Evolutionary conservation across 2,888 invertebrate genomes (phyloP).

Genomic region (Lasioglossum calceatum): DNA sequence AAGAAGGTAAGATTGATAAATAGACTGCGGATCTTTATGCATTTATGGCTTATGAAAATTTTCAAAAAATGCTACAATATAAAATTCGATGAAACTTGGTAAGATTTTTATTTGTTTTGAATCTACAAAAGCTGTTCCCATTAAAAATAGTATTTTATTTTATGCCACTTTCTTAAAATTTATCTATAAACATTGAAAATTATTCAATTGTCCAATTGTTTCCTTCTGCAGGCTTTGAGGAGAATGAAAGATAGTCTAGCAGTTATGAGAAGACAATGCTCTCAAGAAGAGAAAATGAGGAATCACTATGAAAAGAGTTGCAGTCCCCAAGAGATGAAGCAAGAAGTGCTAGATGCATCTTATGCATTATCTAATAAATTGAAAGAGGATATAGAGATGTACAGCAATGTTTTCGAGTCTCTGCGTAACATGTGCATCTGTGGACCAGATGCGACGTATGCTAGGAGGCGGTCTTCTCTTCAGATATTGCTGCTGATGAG

Average conservation of each 20-base stretch:
- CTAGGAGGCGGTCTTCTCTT: constrained; percentile 87
- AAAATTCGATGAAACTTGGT: no score
- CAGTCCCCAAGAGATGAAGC: constrained; percentile 37
- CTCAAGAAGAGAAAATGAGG: constrained; percentile 57
- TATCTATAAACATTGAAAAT: no score
- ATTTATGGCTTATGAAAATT: no score
- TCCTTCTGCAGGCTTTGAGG: constrained; percentile 80
- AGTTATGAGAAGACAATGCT: constrained; percentile 71
- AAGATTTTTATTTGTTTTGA: no score
- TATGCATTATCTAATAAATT: constrained; percentile 6
- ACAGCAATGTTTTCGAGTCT: constrained; percentile 85
- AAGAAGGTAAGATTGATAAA: constrained; percentile 87
- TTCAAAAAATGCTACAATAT: no score
- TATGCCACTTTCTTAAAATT: no score
- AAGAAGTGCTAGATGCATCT: constrained; percentile 49
- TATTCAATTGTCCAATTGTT: not conserved
- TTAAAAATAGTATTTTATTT: no score
- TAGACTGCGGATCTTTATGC: no score
- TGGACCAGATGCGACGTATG: constrained; percentile 88
- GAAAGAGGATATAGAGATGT: constrained; percentile 81
- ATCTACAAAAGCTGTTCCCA: no score
- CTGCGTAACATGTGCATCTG: constrained; percentile 85
- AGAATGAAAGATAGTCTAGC: constrained; percentile 85
- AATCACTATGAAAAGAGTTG: constrained; percentile 21
- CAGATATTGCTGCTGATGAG: constrained; percentile 84